Evolutionary conservation across 2,888 invertebrate species (phyloP), one percentile per base, ranked within the genome.

Genomic region (Xestia ashworthii): DNA sequence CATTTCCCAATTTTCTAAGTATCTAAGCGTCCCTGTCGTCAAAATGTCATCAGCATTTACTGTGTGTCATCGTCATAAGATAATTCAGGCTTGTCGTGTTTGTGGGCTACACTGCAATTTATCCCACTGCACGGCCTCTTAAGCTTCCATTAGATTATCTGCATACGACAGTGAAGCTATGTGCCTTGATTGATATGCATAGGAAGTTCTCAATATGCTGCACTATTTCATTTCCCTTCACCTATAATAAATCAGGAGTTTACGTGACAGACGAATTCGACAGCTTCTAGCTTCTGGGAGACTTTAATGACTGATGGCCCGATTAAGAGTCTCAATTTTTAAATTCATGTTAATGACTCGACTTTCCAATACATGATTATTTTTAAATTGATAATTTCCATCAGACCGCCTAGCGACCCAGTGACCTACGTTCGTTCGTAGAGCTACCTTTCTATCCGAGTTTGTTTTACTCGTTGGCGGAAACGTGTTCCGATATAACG

Each of bases 401-500:
- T 85, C 83, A 78, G 79, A 88, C 85, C 83, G 84, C 84, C 86
- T 85, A 87, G 84, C 90, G 91, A 93, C 93, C 93, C 80, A 93
- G 92, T 92, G 89, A 92, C 92, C 90, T 50, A 79, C 83, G 85
- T 88, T 58, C 46, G 32, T 16, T 83, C 82, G 86, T 87, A 85
- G 78, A 83, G 85, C 84, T 83, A 81, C 89, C 91, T 92, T 92
- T 92, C 92, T 92, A 91, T 88, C 85, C 77, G 77, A 86, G 91
- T 93, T 92, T 92, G 90, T 92, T 92, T 91, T 91, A 92, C 89
- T 88, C 89, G 91, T 92, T 93, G 90, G 90, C 91, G 91, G 91
- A 92, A 90, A 89, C 85, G 74, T 84, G 87, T 89, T 88, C 87
- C 84, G 89, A 89, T 90, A 86, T 87, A 88, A 87, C 88, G 81